phyloP scores from a whole-genome alignment of 2,888 invertebrate species.

The Diadromus collaris region DNA sequence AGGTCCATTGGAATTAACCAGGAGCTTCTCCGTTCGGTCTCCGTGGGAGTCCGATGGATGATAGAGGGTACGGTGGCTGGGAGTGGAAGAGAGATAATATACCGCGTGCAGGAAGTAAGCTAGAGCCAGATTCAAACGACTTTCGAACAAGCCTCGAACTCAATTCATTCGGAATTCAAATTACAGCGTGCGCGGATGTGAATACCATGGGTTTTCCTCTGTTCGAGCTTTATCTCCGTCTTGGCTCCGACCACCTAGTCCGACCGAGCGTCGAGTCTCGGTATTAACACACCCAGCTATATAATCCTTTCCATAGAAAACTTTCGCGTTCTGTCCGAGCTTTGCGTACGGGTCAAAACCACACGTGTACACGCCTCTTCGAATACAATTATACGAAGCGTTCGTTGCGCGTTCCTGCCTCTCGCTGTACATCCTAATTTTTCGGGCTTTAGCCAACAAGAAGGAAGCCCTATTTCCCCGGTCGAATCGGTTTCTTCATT shows the following conservation, averaged over 20 bases:
- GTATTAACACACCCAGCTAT: constrained; percentile 13
- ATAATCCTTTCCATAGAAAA: constrained; percentile 50
- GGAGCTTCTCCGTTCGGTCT: constrained; percentile 31
- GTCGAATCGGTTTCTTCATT: constrained; percentile 27
- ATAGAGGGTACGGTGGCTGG: constrained; percentile 32
- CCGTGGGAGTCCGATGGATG: constrained; percentile 40
- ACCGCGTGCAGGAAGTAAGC: constrained; percentile 35
- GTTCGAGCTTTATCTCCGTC: constrained; percentile 33
- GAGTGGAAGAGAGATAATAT: constrained; percentile 26
- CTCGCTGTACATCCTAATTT: constrained; percentile 17
- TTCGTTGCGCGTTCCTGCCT: background rate
- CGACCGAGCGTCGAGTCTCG: background rate
- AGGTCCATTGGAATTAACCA: constrained; percentile 59
- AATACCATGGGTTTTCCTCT: constrained; percentile 47
- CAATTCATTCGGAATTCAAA: constrained; percentile 77
- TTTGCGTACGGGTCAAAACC: constrained; percentile 23
- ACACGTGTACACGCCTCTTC: background rate
- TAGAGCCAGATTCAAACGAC: constrained; percentile 68
- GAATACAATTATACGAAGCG: constrained; percentile 27
- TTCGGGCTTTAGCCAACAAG: constrained; percentile 15
- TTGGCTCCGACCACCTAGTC: background rate
- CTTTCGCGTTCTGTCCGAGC: constrained; percentile 42
- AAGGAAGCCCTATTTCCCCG: constrained; percentile 29
- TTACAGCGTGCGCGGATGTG: constrained; percentile 65
- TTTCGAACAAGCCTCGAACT: constrained; percentile 70